A percentile compares a stretch with the other conserved stretches of the same genome.
Evolutionary conservation across 2,888 invertebrate genomes (phyloP).

Genomic region (Fragum sueziense): DNA sequence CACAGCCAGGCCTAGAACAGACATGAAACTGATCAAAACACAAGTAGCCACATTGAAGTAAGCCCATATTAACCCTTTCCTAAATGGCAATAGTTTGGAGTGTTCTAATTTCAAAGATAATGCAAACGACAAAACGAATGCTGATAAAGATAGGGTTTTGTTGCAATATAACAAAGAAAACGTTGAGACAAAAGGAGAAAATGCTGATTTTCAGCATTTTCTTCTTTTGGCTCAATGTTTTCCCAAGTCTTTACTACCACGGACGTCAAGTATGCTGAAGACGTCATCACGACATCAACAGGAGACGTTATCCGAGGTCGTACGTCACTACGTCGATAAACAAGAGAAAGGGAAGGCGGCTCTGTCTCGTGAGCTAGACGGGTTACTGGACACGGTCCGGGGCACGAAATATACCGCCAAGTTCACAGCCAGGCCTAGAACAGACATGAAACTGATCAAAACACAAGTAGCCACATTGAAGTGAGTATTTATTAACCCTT

Average conservation of each 20-base stretch:
- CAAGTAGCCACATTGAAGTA: constrained; percentile 65
- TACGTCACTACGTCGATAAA: constrained; percentile 62
- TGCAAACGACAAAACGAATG: no score
- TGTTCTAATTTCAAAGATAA: no score
- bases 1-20: constrained; percentile 33
- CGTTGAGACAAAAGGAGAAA: no score
- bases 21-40: constrained; percentile 55
- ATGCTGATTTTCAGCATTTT: no score
- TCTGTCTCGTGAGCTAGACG: constrained; percentile 62
- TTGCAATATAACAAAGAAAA: no score
- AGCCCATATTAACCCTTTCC: no score
- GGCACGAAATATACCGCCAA: constrained; percentile 42
- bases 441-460: constrained; percentile 56
- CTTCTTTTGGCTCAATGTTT: no score
- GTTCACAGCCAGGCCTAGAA: constrained; percentile 27
- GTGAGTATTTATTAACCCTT: constrained; percentile 35
- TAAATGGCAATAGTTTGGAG: no score
- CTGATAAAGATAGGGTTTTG: no score
- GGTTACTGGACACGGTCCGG: constrained; percentile 50
- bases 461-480: constrained; percentile 65
- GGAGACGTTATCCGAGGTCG: constrained; percentile 60
- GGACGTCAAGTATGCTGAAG: constrained; percentile 56
- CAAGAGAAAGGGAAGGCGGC: constrained; percentile 66
- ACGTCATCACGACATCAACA: constrained; percentile 47
- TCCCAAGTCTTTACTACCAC: no score